Percentiles rank a stretch among this genome's conserved stretches.
phyloP scores from a whole-genome alignment of 53 echinoderm and acorn worm genomes.

The Astropecten irregularis region DNA sequence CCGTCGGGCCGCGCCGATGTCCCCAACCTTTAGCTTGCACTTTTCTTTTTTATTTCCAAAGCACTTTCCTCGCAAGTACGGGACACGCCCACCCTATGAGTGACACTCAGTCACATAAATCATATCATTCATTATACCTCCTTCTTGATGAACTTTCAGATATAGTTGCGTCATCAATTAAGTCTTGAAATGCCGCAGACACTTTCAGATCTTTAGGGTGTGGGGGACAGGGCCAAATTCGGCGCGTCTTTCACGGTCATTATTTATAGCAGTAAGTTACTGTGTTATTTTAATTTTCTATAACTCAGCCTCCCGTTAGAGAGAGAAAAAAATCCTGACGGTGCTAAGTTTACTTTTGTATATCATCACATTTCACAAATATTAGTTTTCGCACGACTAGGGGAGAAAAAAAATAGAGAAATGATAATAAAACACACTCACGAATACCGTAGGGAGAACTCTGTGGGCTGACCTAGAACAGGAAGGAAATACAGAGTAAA shows the following conservation, averaged over 20 bases:
- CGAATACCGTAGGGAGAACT: no score
- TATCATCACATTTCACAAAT: conserved; percentile 43
- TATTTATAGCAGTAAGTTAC: no score
- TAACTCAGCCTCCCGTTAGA: no score
- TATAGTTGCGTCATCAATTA: conserved; percentile 44
- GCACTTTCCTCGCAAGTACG: no score
- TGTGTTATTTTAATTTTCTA: no score
- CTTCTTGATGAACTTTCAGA: conserved; percentile 9
- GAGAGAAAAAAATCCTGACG: no score
- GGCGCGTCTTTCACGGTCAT: no score
- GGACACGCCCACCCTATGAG: neutral
- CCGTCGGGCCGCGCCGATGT: no score
- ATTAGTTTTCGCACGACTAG: conserved; percentile 8
- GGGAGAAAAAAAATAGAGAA: no score
- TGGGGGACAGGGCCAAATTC: no score
- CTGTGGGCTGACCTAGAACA: neutral
- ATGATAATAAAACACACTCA: no score
- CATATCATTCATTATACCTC: conserved; percentile 2
- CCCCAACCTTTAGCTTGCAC: neutral
- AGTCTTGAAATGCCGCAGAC: neutral
- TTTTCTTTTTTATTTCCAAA: neutral
- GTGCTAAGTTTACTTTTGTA: conserved; percentile 8
- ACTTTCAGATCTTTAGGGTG: conserved; percentile 21
- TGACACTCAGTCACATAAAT: no score
- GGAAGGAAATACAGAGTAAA: conserved; percentile 1